Conservation (phyloP, 2,888 invertebrate species). For the Torymus texanus region DNA sequence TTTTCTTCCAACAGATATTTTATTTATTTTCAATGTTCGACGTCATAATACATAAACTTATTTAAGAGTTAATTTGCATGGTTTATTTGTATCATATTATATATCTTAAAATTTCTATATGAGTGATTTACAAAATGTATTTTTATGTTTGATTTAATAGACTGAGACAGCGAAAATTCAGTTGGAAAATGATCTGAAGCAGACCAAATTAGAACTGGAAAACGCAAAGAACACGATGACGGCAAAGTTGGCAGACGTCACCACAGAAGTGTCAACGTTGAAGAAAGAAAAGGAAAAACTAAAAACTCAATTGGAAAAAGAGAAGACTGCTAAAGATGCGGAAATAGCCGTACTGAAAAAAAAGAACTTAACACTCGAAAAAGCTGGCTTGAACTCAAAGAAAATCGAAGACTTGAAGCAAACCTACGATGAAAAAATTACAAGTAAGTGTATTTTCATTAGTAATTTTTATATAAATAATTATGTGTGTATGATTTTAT, state of each 20-base stretch:
- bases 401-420: slow-evolving; percentile 82
- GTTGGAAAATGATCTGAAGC: slow-evolving; percentile 79
- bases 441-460: slow-evolving; percentile 77
- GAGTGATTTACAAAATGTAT: no score
- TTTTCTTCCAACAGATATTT: no score
- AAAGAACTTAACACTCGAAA: slow-evolving; percentile 82
- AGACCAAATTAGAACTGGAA: slow-evolving; percentile 79
- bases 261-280: slow-evolving; percentile 77
- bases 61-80: no score
- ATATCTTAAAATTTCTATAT: no score
- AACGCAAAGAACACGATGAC: slow-evolving; percentile 73
- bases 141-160: slow-evolving; percentile 68
- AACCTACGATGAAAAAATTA: slow-evolving; percentile 82
- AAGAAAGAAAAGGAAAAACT: slow-evolving; percentile 81
- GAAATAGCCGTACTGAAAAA: slow-evolving; percentile 86
- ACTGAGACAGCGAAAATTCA: slow-evolving; percentile 78
- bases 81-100: no score
- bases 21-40: no score
- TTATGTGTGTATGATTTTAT: slow-evolving; percentile 1
- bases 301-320: slow-evolving; percentile 83
- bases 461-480: background rate
- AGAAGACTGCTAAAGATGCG: slow-evolving; percentile 85
- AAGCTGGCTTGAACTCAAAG: slow-evolving; percentile 80
- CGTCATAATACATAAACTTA: no score
- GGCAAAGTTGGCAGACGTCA: slow-evolving; percentile 76